Evolutionary conservation across 2,113 vertebrate genomes (phyloP).

Genomic region (Cyphomyrus plagiostoma): DNA sequence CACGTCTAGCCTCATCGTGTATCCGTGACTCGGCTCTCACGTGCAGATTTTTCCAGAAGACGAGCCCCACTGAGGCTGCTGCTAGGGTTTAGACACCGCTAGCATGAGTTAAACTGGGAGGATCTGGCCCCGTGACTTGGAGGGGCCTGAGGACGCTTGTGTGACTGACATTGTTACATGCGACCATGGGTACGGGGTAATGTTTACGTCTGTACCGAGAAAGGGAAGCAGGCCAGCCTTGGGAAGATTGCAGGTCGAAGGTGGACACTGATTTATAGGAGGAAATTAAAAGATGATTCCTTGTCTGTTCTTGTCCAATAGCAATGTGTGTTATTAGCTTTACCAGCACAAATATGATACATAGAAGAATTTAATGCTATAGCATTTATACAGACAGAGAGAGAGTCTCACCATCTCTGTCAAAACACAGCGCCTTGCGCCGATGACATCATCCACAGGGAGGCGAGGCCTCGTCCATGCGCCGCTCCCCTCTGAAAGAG

Average conservation of each 20-base stretch:
- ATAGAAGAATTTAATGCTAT: background rate
- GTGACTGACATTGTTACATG: background rate
- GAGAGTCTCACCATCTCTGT: background rate
- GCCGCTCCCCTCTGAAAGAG: background rate
- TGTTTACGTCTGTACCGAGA: background rate
- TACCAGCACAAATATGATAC: background rate
- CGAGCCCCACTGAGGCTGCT: constrained; percentile 23
- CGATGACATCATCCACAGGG: background rate
- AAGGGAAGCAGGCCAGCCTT: background rate
- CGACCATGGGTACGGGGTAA: background rate
- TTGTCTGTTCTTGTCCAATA: background rate
- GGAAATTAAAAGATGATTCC: background rate
- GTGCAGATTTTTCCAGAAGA: constrained; percentile 14
- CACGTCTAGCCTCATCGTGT: no score
- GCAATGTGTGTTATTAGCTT: background rate
- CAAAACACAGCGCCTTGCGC: background rate
- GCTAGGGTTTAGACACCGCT: background rate
- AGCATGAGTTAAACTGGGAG: background rate
- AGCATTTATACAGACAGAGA: background rate
- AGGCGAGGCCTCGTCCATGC: background rate
- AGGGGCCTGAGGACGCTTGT: background rate
- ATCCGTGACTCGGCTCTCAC: constrained; percentile 15
- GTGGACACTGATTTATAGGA: background rate
- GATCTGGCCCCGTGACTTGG: background rate
- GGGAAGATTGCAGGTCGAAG: background rate